Evolutionary conservation across 2,113 vertebrate species (phyloP).

Genomic region (Sebastes fasciatus): DNA sequence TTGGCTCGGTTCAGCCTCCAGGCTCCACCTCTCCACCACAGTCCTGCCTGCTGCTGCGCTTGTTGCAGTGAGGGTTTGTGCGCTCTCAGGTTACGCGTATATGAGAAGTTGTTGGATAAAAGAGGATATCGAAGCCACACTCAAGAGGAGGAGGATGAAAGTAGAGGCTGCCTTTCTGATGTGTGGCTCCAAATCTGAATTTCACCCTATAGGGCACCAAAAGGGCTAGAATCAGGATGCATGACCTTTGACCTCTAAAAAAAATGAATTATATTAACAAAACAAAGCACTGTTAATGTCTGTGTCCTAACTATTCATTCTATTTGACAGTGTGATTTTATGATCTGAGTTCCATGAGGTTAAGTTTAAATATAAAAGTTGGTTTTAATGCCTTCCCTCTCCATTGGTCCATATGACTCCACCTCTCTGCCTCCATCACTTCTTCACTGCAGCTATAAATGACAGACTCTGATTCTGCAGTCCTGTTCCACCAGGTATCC

Average conservation of each 20-base stretch:
- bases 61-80: constrained; percentile 5
- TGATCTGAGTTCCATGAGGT: not conserved
- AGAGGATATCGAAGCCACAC: too few relatives aligned
- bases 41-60: constrained; percentile 59
- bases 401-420: constrained; percentile 1
- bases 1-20: constrained; percentile 56
- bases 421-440: constrained; percentile 7
- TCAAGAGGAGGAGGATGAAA: too few relatives aligned
- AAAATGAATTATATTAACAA: not conserved
- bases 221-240: too few relatives aligned
- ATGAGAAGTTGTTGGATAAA: too few relatives aligned
- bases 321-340: not conserved
- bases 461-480: not conserved
- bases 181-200: too few relatives aligned
- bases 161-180: too few relatives aligned
- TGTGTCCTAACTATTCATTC: not conserved
- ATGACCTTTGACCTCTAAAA: not conserved
- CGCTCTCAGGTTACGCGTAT: too few relatives aligned
- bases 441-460: constrained; percentile 33
- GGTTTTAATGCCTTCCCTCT: not conserved
- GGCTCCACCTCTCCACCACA: constrained; percentile 68
- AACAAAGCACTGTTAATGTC: not conserved
- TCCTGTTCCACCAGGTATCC: constrained; percentile 37
- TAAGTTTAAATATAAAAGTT: not conserved
- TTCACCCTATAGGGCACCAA: too few relatives aligned